Conservation (phyloP, 2,888 invertebrate genomes). For the Drosophila buzzatii region DNA sequence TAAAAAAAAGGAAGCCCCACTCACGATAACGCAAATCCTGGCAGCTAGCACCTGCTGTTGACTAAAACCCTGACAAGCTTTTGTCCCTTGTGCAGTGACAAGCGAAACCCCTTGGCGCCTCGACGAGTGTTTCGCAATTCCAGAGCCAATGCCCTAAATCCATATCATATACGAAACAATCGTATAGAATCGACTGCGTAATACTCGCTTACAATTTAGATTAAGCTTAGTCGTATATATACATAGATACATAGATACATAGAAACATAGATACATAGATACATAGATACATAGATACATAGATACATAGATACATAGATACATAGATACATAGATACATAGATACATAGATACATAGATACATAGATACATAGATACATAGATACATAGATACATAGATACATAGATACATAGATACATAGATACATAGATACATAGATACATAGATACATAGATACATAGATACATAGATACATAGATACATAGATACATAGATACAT, state of each 20-base stretch:
- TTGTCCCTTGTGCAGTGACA: slow-evolving; percentile 21
- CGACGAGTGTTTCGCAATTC: slow-evolving; percentile 40
- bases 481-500: slow-evolving; percentile 2
- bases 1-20: slow-evolving; percentile 14
- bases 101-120: slow-evolving; percentile 54
- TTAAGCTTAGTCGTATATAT: not conserved
- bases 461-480: slow-evolving; percentile 2
- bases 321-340: slow-evolving; percentile 2
- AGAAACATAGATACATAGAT: not conserved
- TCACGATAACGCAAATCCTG: slow-evolving; percentile 20
- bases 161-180: not conserved
- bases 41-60: slow-evolving; percentile 53
- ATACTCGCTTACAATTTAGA: not conserved
- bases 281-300: slow-evolving; percentile 1
- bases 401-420: not conserved
- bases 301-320: slow-evolving; percentile 3
- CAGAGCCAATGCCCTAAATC: slow-evolving; percentile 10
- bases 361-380: slow-evolving; percentile 1
- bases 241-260: not conserved
- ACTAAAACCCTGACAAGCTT: slow-evolving; percentile 12
- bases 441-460: slow-evolving; percentile 2
- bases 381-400: slow-evolving; percentile 1
- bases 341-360: slow-evolving; percentile 2
- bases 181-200: not conserved
- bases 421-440: not conserved